phyloP scores from a whole-genome alignment of 2,797 vertebrate species.

The Xiphorhynchus erythropygius region DNA sequence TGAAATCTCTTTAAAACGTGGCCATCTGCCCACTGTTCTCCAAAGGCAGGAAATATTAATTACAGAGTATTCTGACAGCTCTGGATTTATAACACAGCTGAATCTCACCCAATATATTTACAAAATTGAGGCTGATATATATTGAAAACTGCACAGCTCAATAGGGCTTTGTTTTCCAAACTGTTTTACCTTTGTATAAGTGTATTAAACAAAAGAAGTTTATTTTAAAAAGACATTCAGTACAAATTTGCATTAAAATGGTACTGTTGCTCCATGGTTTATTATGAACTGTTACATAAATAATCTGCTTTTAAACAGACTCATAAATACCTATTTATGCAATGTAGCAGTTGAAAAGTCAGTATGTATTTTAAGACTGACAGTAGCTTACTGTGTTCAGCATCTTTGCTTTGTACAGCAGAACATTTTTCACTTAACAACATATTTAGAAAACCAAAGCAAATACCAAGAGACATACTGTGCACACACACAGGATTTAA shows the following conservation, averaged over 20 bases:
- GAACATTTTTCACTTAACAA: conserved; percentile 21
- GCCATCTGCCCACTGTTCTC: not conserved
- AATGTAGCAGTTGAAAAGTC: not conserved
- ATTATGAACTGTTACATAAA: conserved; percentile 17
- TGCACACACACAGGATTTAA: not conserved
- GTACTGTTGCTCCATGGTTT: not conserved
- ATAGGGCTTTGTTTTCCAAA: not conserved
- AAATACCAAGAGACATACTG: not conserved
- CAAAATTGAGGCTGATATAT: not conserved
- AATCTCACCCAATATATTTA: not conserved
- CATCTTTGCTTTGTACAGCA: not conserved
- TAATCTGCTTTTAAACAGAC: conserved; percentile 16
- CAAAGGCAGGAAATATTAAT: not conserved
- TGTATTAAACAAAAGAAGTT: not conserved
- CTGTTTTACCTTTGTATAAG: not conserved
- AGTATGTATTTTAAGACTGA: conserved; percentile 12
- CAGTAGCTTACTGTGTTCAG: not conserved
- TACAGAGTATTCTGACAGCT: not conserved
- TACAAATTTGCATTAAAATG: conserved; percentile 20
- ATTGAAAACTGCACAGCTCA: not conserved
- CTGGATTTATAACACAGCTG: not conserved
- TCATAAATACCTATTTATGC: conserved; percentile 33
- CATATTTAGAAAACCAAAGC: not conserved
- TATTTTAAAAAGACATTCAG: not conserved
- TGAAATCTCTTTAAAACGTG: not conserved